These are phyloP conservation scores for Carpatolechia fugitivella DNA, from an alignment of 2,888 invertebrate species.

Conservation along the genomic window DNA sequence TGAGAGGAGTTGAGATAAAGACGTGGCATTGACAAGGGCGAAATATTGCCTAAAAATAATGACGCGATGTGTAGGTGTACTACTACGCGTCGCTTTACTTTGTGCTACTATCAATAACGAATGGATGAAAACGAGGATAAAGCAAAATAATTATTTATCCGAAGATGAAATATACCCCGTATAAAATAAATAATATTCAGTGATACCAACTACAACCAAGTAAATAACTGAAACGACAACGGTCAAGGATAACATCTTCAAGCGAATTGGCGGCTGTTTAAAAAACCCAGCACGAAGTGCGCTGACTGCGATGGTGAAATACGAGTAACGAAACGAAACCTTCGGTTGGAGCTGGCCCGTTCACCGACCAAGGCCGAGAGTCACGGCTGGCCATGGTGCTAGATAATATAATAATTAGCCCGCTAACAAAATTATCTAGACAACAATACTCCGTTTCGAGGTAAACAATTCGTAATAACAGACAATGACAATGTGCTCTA, in stretches of 20 bases:
- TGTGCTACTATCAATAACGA: too few species aligned
- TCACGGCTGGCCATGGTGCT: slow-evolving; percentile 69
- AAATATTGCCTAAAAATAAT: too few species aligned
- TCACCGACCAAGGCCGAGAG: slow-evolving; percentile 67
- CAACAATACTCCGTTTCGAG: background rate
- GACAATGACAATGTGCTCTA: too few species aligned
- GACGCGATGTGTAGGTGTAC: too few species aligned
- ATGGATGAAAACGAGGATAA: too few species aligned
- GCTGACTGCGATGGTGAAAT: slow-evolving; percentile 47
- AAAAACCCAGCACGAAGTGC: slow-evolving; percentile 34
- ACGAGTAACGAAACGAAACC: too few species aligned
- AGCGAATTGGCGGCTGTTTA: slow-evolving; percentile 16
- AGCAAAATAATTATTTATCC: background rate
- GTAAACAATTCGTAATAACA: background rate
- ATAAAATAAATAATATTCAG: background rate
- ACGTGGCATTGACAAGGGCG: too few species aligned
- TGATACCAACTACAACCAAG: background rate
- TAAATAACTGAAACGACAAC: background rate
- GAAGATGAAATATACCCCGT: background rate
- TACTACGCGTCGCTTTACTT: too few species aligned
- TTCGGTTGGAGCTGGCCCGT: slow-evolving; percentile 58
- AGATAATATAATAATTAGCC: slow-evolving; percentile 40
- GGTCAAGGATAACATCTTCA: slow-evolving; percentile 21
- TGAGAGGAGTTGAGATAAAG: too few species aligned
- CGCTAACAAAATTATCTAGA: slow-evolving; percentile 14